Evolutionary conservation across 2,888 invertebrate species (phyloP).

Genomic region (Mycalesis mineus): DNA sequence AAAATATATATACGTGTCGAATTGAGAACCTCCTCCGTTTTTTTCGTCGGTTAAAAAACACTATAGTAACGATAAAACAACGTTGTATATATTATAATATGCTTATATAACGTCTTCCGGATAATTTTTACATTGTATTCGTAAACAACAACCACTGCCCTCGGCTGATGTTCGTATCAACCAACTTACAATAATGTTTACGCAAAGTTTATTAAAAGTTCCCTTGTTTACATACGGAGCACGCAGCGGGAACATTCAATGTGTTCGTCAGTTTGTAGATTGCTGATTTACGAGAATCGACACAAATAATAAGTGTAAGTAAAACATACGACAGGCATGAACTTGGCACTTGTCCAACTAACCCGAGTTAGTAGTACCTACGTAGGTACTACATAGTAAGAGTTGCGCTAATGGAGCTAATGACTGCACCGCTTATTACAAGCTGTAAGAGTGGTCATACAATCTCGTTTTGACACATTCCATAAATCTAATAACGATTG

Average conservation of each 20-base stretch:
- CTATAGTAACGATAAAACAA: too few species aligned
- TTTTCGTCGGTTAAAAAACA: too few species aligned
- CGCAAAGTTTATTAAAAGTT: conserved; percentile 49
- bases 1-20: too few species aligned
- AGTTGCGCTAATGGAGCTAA: too few species aligned
- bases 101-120: background rate
- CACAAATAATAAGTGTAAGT: conserved; percentile 10
- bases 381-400: too few species aligned
- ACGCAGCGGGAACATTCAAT: conserved; percentile 51
- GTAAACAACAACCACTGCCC: background rate
- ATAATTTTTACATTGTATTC: background rate
- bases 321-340: background rate
- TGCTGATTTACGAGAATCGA: conserved; percentile 10
- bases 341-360: background rate
- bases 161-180: conserved; percentile 11
- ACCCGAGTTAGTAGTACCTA: too few species aligned
- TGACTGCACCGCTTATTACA: too few species aligned
- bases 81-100: too few species aligned
- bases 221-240: conserved; percentile 58
- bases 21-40: too few species aligned
- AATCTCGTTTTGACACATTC: too few species aligned
- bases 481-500: too few species aligned
- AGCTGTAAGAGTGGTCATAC: too few species aligned
- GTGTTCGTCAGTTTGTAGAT: conserved; percentile 12
- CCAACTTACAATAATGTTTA: conserved; percentile 48